phyloP scores from a whole-genome alignment of 2,113 vertebrate species.

The Oceanodroma tethys region DNA sequence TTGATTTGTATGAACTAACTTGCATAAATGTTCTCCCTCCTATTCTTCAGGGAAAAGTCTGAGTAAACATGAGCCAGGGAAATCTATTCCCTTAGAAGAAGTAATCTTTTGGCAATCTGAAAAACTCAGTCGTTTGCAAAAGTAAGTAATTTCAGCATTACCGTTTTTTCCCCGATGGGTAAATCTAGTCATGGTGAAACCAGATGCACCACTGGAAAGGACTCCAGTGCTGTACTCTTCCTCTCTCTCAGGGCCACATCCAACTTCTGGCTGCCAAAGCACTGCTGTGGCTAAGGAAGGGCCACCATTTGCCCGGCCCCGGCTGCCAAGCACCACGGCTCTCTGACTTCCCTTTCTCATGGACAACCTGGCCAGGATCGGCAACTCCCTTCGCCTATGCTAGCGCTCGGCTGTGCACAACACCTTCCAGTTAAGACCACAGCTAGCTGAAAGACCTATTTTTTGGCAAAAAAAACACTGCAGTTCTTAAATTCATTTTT shows the following conservation, averaged over 20 bases:
- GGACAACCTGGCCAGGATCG: background rate
- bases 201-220: background rate
- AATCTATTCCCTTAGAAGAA: background rate
- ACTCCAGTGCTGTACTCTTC: background rate
- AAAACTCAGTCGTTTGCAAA: background rate
- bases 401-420: background rate
- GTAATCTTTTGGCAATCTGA: background rate
- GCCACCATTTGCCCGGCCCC: rapidly evolving
- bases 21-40: background rate
- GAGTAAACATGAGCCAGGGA: background rate
- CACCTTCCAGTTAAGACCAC: background rate
- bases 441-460: background rate
- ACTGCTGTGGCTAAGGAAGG: background rate
- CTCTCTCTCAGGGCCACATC: too few relatives aligned
- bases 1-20: background rate
- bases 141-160: background rate
- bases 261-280: too few relatives aligned
- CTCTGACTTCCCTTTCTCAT: background rate
- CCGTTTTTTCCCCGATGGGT: background rate
- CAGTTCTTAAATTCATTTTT: background rate
- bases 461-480: background rate
- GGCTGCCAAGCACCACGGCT: rapidly evolving
- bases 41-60: background rate
- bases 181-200: background rate
- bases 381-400: background rate